Evolutionary conservation across 1,140 invertebrate genomes (phyloP).

Genomic region (Heliconius melpomene): DNA sequence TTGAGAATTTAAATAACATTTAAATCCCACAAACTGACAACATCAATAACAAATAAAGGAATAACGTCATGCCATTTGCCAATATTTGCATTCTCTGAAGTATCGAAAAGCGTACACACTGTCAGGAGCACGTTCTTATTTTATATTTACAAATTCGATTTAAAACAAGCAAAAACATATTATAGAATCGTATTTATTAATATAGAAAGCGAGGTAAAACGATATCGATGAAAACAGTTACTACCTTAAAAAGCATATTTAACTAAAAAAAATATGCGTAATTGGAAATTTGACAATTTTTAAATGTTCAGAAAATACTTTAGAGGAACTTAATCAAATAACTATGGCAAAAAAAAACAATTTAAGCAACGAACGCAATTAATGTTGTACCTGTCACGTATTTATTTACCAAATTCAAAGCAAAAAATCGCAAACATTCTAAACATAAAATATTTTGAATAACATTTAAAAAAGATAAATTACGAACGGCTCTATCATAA

Average conservation of each 20-base stretch:
- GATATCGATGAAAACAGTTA: background rate
- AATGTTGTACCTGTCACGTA: too few species aligned
- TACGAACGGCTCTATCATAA: too few species aligned
- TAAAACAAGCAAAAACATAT: too few species aligned
- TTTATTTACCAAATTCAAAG: too few species aligned
- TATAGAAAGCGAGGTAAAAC: background rate
- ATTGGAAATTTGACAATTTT: background rate
- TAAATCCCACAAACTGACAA: background rate
- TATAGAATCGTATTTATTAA: background rate
- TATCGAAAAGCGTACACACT: background rate
- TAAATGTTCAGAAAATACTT: background rate
- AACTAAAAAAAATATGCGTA: background rate
- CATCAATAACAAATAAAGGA: constrained; percentile 1
- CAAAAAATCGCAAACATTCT: too few species aligned
- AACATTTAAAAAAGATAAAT: too few species aligned
- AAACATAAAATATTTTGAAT: too few species aligned
- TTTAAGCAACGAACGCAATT: too few species aligned
- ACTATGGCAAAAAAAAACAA: too few species aligned
- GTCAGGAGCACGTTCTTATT: background rate
- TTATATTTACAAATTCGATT: constrained; percentile 2
- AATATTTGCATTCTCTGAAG: background rate
- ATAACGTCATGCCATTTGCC: background rate
- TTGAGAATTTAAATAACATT: background rate
- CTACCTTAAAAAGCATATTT: background rate
- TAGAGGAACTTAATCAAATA: too few species aligned